phyloP scores from a whole-genome alignment of 2,888 invertebrate genomes.

The Ophion obscuratus region DNA sequence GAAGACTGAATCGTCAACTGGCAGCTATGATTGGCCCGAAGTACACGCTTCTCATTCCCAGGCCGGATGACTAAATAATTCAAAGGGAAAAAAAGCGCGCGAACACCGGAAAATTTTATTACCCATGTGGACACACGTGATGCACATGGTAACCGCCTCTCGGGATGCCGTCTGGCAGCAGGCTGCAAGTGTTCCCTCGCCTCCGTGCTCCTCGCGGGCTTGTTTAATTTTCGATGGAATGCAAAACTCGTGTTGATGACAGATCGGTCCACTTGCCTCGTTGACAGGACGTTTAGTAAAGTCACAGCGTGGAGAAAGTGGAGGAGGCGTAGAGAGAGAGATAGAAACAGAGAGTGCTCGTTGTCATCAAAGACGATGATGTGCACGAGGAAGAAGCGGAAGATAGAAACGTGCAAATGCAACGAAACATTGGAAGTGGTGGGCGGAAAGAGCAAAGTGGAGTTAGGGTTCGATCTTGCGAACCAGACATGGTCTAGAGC shows the following conservation, averaged over 20 bases:
- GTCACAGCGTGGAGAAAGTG: slow-evolving; percentile 5
- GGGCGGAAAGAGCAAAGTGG: slow-evolving; percentile 8
- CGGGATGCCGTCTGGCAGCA: slow-evolving; percentile 22
- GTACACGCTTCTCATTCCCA: not conserved
- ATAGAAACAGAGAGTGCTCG: not conserved
- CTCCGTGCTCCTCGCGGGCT: not conserved
- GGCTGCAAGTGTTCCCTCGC: slow-evolving; percentile 27
- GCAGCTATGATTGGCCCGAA: too few relatives aligned
- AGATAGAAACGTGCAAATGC: not conserved
- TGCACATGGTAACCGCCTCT: slow-evolving; percentile 55
- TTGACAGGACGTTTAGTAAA: slow-evolving; percentile 63
- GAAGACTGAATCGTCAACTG: too few relatives aligned
- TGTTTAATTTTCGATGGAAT: slow-evolving; percentile 52
- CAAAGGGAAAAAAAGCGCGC: slow-evolving; percentile 1
- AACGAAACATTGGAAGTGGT: slow-evolving; percentile 23
- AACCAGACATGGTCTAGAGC: not conserved
- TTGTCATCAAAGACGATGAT: slow-evolving; percentile 42
- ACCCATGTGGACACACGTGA: slow-evolving; percentile 15
- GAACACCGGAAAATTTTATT: not conserved
- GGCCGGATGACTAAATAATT: slow-evolving; percentile 18
- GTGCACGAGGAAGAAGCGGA: not conserved
- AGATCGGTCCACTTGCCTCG: slow-evolving; percentile 49
- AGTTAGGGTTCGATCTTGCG: too few relatives aligned
- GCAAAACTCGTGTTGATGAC: slow-evolving; percentile 56
- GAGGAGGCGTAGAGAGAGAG: not conserved